Evolutionary conservation across 1,140 invertebrate genomes (phyloP).

Genomic region (Pogonomyrmex barbatus): DNA sequence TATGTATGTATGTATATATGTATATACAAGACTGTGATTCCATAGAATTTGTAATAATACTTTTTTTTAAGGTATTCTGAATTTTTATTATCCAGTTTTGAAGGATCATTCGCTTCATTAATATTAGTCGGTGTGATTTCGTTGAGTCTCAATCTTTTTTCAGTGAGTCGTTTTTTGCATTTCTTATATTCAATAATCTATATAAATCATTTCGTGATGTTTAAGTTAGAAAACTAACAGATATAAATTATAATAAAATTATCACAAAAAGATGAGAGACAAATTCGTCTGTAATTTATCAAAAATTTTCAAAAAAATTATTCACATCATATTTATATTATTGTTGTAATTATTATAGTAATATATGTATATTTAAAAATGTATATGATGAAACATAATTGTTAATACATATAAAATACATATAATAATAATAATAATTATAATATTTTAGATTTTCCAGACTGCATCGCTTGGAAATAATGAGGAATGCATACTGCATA

Average conservation of each 20-base stretch:
- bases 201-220: background rate
- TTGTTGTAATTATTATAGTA: background rate
- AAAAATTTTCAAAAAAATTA: background rate
- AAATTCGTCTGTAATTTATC: background rate
- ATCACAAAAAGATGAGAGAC: background rate
- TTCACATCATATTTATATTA: background rate
- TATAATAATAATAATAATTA: background rate
- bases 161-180: background rate
- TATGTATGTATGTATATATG: background rate
- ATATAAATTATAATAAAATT: background rate
- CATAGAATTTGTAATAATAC: background rate
- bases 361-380: background rate
- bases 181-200: background rate
- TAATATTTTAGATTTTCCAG: conserved; percentile 19
- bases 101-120: background rate
- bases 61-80: conserved; percentile 34
- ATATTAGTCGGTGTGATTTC: background rate
- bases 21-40: background rate
- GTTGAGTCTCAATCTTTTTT: conserved; percentile 16
- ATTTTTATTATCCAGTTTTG: conserved; percentile 18
- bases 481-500: background rate
- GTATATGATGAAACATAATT: background rate
- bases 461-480: background rate
- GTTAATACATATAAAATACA: background rate
- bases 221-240: background rate